phyloP scores from a whole-genome alignment of 2,113 vertebrate genomes.

The Cryptomyrus ogoouensis region DNA sequence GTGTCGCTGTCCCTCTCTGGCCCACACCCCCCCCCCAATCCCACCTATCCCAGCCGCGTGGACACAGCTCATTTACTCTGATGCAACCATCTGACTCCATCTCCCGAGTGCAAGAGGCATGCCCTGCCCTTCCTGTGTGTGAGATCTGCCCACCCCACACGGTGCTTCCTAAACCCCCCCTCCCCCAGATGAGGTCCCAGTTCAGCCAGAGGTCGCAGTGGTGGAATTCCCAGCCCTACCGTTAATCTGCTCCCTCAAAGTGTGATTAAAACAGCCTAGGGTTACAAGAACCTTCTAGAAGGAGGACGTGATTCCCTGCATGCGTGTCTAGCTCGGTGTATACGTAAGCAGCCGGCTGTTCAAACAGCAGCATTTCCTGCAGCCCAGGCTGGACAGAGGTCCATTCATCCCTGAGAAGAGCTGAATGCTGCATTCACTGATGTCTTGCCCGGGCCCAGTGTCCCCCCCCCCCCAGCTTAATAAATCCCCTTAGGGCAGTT shows the following conservation, averaged over 20 bases:
- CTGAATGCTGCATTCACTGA: not conserved
- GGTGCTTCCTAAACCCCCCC: not conserved
- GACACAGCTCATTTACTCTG: not conserved
- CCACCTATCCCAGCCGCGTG: not conserved
- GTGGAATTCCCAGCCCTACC: not conserved
- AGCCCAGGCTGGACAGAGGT: conserved; percentile 33
- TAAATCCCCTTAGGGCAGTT: conserved; percentile 10
- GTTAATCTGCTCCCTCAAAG: not conserved
- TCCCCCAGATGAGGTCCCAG: not conserved
- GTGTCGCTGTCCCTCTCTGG: conserved; percentile 7
- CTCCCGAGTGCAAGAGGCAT: not conserved
- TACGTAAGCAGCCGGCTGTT: conserved; percentile 9
- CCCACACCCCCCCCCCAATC: not conserved
- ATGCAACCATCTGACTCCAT: not conserved
- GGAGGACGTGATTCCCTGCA: conserved; percentile 35
- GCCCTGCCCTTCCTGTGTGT: not conserved
- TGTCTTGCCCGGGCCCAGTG: conserved; percentile 19
- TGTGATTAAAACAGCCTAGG: not conserved
- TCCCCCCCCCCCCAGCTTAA: not conserved
- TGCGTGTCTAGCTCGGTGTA: conserved; percentile 16
- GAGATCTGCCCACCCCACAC: not conserved
- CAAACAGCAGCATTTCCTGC: conserved; percentile 49
- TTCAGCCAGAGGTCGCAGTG: not conserved
- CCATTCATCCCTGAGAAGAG: conserved; percentile 29
- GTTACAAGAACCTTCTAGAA: conserved; percentile 15